phyloP scores from a whole-genome alignment of 2,113 vertebrate species.

The Fulica atra region DNA sequence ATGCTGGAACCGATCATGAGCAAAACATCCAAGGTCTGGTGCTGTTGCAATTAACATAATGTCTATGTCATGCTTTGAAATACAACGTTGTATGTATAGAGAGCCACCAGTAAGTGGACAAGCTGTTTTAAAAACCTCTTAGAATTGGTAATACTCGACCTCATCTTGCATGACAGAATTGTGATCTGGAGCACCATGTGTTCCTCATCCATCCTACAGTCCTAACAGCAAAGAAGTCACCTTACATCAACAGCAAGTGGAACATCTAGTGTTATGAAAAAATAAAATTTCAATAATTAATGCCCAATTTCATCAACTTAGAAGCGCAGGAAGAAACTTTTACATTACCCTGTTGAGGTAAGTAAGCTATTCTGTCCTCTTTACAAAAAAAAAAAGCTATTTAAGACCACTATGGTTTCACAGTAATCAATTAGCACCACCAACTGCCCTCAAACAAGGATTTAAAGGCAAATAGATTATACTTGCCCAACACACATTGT shows the following conservation, averaged over 20 bases:
- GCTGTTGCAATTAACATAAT: not conserved
- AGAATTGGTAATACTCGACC: not conserved
- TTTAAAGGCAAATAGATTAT: not conserved
- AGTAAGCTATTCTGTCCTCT: not conserved
- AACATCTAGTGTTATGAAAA: not conserved
- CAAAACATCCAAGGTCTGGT: not conserved
- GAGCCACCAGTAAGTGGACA: not conserved
- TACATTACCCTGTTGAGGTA: not conserved
- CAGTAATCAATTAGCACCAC: not conserved
- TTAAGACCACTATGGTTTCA: not conserved
- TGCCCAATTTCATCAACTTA: not conserved
- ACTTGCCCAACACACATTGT: accelerated
- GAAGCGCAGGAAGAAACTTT: not conserved
- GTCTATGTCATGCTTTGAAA: accelerated
- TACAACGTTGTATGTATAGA: not conserved
- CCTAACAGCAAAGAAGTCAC: not conserved
- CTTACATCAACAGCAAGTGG: not conserved
- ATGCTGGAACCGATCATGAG: not conserved
- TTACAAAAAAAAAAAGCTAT: not conserved
- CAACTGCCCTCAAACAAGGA: not conserved
- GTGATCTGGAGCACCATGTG: not conserved
- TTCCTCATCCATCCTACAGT: not conserved
- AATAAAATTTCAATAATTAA: not conserved
- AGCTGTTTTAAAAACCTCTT: not conserved
- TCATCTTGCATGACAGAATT: not conserved